Conservation (phyloP, 2,888 invertebrate species). For the Melangyna quadrimaculata region DNA sequence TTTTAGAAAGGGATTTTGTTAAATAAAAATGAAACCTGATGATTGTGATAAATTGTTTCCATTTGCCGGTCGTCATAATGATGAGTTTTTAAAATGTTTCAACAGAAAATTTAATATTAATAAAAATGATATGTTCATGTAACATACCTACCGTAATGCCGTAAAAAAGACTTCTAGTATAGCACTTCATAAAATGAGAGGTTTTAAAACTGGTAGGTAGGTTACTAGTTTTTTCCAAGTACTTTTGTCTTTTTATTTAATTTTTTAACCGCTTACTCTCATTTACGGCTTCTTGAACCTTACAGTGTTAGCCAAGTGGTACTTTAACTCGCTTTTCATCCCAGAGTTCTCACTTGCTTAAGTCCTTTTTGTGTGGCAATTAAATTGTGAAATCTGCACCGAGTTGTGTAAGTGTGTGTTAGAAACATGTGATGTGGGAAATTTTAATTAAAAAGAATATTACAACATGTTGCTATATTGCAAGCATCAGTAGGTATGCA, state of each 20-base stretch:
- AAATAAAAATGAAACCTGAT: conserved; percentile 10
- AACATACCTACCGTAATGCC: neutral
- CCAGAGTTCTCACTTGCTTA: conserved; percentile 28
- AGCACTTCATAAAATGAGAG: neutral
- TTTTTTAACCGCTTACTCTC: conserved; percentile 12
- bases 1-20: conserved; percentile 23
- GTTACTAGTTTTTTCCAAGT: conserved; percentile 4
- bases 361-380: conserved; percentile 36
- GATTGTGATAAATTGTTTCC: conserved; percentile 41
- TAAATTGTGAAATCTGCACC: neutral
- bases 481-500: neutral
- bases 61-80: neutral
- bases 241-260: neutral
- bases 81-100: neutral
- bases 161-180: neutral
- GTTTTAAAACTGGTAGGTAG: neutral
- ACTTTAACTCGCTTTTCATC: conserved; percentile 35
- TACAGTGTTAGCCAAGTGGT: conserved; percentile 49
- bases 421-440: conserved; percentile 23
- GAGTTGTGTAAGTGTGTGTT: neutral
- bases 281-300: conserved; percentile 43
- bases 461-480: conserved; percentile 42
- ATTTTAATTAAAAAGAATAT: conserved; percentile 53
- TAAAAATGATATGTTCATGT: neutral
- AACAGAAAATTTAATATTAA: conserved; percentile 24